Evolutionary conservation across 2,113 vertebrate genomes (phyloP).

Genomic region (Pseudorasbora parva): DNA sequence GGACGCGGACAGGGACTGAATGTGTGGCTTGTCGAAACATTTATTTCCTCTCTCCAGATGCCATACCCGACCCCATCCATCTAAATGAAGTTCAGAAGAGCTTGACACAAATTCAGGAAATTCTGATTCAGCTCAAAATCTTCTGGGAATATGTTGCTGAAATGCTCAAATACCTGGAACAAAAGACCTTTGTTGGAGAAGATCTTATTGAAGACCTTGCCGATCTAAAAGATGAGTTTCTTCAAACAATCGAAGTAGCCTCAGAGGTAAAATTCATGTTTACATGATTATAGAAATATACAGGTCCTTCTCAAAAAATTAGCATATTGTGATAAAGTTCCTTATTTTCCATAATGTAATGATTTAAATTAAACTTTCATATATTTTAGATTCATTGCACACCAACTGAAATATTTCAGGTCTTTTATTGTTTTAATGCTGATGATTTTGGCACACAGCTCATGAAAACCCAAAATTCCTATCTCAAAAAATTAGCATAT

Average conservation of each 20-base stretch:
- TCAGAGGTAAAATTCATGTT: not conserved
- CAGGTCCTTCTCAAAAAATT: too few species aligned
- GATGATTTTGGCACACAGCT: too few species aligned
- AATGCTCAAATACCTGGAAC: not conserved
- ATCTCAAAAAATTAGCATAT: too few species aligned
- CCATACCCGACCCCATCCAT: constrained; percentile 5
- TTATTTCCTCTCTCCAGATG: not conserved
- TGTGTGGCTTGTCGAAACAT: not conserved
- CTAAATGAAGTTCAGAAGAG: not conserved
- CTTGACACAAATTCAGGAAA: constrained; percentile 8
- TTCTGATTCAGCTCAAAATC: not conserved
- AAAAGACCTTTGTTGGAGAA: constrained; percentile 11
- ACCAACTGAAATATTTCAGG: too few species aligned
- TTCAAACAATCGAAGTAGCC: not conserved
- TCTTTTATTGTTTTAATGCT: too few species aligned
- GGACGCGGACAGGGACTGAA: accelerated
- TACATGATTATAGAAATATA: not conserved
- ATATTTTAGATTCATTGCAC: too few species aligned
- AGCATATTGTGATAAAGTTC: too few species aligned
- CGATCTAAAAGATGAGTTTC: not conserved
- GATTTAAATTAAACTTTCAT: too few species aligned
- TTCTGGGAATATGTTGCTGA: not conserved
- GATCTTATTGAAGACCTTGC: not conserved
- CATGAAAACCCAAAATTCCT: too few species aligned
- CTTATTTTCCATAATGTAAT: too few species aligned